Base-by-base conservation (phyloP, 2,888 invertebrate species). In the Parnassius apollo region DNA sequence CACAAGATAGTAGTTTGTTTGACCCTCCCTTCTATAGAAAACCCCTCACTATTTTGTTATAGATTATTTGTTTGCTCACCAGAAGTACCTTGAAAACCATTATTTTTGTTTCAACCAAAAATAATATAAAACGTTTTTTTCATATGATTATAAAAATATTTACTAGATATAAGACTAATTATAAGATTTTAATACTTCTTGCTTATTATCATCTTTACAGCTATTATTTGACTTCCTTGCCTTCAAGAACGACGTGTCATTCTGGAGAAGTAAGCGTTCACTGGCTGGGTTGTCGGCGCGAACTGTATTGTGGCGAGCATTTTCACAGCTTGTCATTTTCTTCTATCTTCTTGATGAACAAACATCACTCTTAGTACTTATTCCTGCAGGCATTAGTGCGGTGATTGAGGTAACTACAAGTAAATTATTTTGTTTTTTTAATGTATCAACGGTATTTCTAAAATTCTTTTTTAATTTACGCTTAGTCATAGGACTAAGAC, bases 191-290 rank as follows among this genome's bases (percentile, higher is more conserved):
- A 35, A 35, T 35, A 25, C 4, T 4, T 25, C 7, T 35, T 7
- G 25, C 25, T 25, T 25, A 2, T 18, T 25, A 35, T 35, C 35
- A 35, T 3, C 35, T 57, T 93, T 93, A 13, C 93, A 99, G 98
- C 90, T 99, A 66, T 88, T 99, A 50, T 98, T 99, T 79, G 99
- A 99, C 83, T 98, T 99, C 80, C 91, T 99, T 60, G 98, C 99
- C 0, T 98, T 99, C 82, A 99, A 99, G 93, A 99, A 98, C 83
- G 99, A 99, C 77, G 96, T 99, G 0, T 94, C 94, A 61, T 99
- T 99, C 84, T 99, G 99, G 99, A 94, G 95, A 63, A 93, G 94
- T 22, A 95, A 97, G 77, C 94, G 94, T 44, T 96, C 96, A 0
- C 95, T 99, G 88, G 97, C 96, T 50, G 97, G 99, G 0, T 88